These are phyloP conservation scores for Calephelis virginiensis DNA, from an alignment of 1,140 invertebrate species.

Conservation along the genomic window DNA sequence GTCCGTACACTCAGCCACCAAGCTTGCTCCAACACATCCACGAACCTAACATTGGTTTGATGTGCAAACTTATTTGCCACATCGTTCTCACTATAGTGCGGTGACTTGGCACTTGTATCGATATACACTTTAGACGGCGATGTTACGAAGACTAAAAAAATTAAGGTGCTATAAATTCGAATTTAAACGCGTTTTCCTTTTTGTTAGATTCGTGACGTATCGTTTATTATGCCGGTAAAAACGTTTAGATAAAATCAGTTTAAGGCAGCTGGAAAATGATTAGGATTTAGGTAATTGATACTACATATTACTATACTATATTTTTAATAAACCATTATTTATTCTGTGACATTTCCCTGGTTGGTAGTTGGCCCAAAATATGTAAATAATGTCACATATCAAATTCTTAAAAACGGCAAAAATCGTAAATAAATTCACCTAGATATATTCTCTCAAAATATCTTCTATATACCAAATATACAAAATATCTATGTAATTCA, in stretches of 20 bases:
- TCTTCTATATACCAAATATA: no score
- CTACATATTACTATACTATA: no score
- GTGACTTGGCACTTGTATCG: constrained; percentile 59
- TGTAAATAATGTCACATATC: no score
- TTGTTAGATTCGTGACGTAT: neutral
- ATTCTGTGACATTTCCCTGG: no score
- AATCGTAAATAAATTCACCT: no score
- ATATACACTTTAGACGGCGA: constrained; percentile 73
- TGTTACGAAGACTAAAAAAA: constrained; percentile 69
- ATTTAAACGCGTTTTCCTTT: neutral
- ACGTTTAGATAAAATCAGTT: neutral
- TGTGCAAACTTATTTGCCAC: constrained; percentile 36
- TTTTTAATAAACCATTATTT: no score
- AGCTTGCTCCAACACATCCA: constrained; percentile 50
- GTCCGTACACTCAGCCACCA: constrained; percentile 66
- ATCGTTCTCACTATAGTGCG: constrained; percentile 72
- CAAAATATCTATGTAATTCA: no score
- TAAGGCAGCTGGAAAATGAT: no score
- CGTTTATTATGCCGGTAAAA: constrained; percentile 1
- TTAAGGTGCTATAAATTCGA: constrained; percentile 42
- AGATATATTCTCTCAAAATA: no score
- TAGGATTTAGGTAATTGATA: no score
- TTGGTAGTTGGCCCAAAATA: no score
- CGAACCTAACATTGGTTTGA: constrained; percentile 49
- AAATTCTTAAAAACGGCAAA: no score